phyloP scores from a whole-genome alignment of 2,888 invertebrate species.

The Lutraria lutraria region DNA sequence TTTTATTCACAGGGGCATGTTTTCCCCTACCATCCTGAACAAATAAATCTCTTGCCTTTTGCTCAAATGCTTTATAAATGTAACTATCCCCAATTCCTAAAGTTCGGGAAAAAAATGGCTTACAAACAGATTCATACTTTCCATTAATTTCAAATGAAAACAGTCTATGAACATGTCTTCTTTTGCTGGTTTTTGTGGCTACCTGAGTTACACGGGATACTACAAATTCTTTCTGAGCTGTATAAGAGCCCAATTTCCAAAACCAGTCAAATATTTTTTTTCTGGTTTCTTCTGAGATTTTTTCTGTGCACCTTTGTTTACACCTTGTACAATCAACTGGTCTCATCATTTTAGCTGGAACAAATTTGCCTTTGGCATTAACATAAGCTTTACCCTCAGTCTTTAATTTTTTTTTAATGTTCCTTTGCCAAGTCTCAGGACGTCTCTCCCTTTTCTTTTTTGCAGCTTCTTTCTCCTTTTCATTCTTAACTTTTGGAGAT shows the following conservation, averaged over 20 bases:
- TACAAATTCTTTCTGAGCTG: conserved; percentile 67
- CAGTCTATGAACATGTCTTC: conserved; percentile 63
- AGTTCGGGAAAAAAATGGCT: conserved; percentile 64
- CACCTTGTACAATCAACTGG: conserved; percentile 65
- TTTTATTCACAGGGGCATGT: conserved; percentile 66
- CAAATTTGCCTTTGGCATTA: conserved; percentile 56
- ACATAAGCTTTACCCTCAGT: conserved; percentile 64
- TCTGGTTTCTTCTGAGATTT: conserved; percentile 63
- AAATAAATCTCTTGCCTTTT: conserved; percentile 63
- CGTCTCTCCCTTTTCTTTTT: conserved; percentile 57
- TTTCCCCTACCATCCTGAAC: conserved; percentile 65
- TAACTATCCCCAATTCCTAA: conserved; percentile 67
- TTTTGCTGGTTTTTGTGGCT: conserved; percentile 57
- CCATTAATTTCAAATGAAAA: conserved; percentile 69
- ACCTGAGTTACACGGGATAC: conserved; percentile 61
- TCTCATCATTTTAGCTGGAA: conserved; percentile 53
- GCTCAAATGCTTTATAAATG: conserved; percentile 64
- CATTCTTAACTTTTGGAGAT: conserved; percentile 32
- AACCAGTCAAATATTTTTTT: conserved; percentile 66
- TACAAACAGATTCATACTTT: conserved; percentile 65
- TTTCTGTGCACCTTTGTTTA: conserved; percentile 63
- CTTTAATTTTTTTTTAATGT: conserved; percentile 64
- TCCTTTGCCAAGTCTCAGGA: conserved; percentile 63
- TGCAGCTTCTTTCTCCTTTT: conserved; percentile 39
- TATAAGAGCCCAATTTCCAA: conserved; percentile 66